Evolutionary conservation across 2,113 vertebrate genomes (phyloP).

Genomic region (Psettodes erumei): DNA sequence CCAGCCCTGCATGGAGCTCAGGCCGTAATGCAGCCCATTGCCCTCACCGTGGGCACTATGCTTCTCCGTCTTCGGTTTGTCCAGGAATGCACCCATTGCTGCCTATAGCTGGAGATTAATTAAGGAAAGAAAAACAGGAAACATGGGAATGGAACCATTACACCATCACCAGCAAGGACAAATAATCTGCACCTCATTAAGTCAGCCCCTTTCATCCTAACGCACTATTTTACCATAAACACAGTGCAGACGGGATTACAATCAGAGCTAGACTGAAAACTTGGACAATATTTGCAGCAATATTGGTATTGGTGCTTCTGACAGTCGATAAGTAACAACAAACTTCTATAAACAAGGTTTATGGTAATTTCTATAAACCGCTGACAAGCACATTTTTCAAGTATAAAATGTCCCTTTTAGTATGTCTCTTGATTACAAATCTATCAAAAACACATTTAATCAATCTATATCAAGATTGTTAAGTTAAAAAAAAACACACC

Average conservation of each 20-base stretch:
- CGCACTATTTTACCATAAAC: neutral
- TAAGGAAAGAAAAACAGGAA: slow-evolving; percentile 1
- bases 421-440: too few relatives aligned
- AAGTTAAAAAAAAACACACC: neutral
- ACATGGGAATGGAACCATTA: neutral
- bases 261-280: neutral
- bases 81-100: slow-evolving; percentile 99
- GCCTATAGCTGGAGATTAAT: slow-evolving; percentile 78
- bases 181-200: neutral
- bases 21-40: slow-evolving; percentile 93
- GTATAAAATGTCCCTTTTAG: too few relatives aligned
- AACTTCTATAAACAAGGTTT: too few relatives aligned
- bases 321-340: too few relatives aligned
- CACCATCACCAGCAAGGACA: neutral
- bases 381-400: too few relatives aligned
- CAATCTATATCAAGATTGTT: neutral
- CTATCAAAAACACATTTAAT: neutral
- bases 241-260: neutral
- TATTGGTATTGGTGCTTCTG: neutral
- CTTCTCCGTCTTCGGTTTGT: slow-evolving; percentile 99
- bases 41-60: slow-evolving; percentile 96
- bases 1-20: slow-evolving; percentile 99
- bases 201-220: neutral
- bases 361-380: too few relatives aligned
- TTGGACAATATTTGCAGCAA: neutral